Evolutionary conservation across 1,140 invertebrate species (phyloP).

Genomic region (Halesus radiatus): DNA sequence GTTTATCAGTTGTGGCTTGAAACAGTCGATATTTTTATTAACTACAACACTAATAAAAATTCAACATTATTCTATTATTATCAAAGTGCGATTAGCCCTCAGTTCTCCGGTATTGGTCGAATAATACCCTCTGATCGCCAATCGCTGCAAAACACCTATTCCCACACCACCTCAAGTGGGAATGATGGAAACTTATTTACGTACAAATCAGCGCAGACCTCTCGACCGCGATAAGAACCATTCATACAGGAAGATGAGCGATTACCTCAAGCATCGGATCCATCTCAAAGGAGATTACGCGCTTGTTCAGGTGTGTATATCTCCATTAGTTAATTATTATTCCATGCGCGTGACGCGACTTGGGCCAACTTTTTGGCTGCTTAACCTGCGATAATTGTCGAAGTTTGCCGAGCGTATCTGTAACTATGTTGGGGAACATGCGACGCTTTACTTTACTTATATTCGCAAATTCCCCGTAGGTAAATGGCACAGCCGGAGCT

Average conservation of each 20-base stretch:
- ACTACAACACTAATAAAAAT: too few relatives aligned
- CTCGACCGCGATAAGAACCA: neutral
- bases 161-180: too few relatives aligned
- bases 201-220: neutral
- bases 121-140: too few relatives aligned
- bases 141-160: too few relatives aligned
- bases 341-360: constrained; percentile 47
- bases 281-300: constrained; percentile 42
- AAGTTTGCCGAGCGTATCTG: constrained; percentile 44
- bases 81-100: too few relatives aligned
- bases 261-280: constrained; percentile 15
- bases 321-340: constrained; percentile 52
- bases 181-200: too few relatives aligned
- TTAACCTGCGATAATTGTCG: constrained; percentile 51
- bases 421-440: constrained; percentile 2
- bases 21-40: too few relatives aligned
- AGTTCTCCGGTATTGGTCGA: too few relatives aligned
- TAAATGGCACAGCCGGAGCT: too few relatives aligned
- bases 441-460: constrained; percentile 7
- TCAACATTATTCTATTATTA: too few relatives aligned
- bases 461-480: neutral
- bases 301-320: constrained; percentile 43
- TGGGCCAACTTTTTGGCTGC: constrained; percentile 40
- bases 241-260: constrained; percentile 12
- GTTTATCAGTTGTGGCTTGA: too few relatives aligned